phyloP scores from a whole-genome alignment of 2,888 invertebrate genomes.

The Drosophila peninsularis region DNA sequence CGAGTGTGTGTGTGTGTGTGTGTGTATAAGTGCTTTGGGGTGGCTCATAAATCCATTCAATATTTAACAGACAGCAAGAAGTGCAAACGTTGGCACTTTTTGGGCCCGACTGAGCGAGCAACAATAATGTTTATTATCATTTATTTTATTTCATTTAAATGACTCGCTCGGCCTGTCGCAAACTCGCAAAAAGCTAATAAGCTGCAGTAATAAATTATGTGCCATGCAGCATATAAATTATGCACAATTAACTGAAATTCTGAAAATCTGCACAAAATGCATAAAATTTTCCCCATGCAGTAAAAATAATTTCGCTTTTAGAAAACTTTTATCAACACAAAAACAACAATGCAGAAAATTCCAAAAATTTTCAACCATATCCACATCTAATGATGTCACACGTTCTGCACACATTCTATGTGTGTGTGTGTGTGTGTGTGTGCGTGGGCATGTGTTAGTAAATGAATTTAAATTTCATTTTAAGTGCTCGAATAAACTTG shows the following conservation, averaged over 20 bases:
- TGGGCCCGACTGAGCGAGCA: slow-evolving; percentile 56
- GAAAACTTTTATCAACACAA: slow-evolving; percentile 51
- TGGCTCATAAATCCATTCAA: slow-evolving; percentile 69
- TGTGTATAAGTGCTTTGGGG: slow-evolving; percentile 24
- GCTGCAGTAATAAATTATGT: slow-evolving; percentile 81
- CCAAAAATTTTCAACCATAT: slow-evolving; percentile 40
- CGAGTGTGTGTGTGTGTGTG: slow-evolving; percentile 8
- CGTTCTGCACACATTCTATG: slow-evolving; percentile 16
- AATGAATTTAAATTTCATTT: slow-evolving; percentile 68
- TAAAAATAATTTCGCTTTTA: slow-evolving; percentile 45
- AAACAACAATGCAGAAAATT: slow-evolving; percentile 48
- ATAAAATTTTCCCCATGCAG: slow-evolving; percentile 60
- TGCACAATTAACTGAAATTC: slow-evolving; percentile 74
- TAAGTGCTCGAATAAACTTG: slow-evolving; percentile 69
- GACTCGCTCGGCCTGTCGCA: slow-evolving; percentile 56
- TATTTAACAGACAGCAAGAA: slow-evolving; percentile 71
- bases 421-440: slow-evolving; percentile 2
- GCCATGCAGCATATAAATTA: slow-evolving; percentile 78
- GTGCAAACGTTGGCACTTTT: slow-evolving; percentile 74
- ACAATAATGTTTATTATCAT: slow-evolving; percentile 78
- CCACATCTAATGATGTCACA: slow-evolving; percentile 58
- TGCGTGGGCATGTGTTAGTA: slow-evolving; percentile 20
- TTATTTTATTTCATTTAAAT: slow-evolving; percentile 80
- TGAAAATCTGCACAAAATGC: slow-evolving; percentile 70
- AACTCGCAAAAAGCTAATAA: slow-evolving; percentile 72